Evolutionary conservation across 2,888 invertebrate genomes (phyloP).

Genomic region (Yponomeuta malinellus): DNA sequence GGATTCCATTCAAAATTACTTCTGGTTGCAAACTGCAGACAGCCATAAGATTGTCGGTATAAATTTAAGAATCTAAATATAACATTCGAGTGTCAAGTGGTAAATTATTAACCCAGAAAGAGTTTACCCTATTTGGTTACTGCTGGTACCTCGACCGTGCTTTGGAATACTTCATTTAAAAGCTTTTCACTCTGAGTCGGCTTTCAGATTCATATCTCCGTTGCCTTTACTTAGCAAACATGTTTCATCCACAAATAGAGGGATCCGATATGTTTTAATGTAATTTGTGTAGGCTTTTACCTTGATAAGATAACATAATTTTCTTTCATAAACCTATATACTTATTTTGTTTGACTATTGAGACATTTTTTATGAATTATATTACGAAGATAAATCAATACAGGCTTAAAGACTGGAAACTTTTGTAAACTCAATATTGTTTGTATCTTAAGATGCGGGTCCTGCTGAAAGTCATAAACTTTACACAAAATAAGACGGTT

Average conservation of each 20-base stretch:
- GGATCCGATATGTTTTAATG: background rate
- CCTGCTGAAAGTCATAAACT: no score
- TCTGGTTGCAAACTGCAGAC: no score
- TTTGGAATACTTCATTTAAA: conserved; percentile 49
- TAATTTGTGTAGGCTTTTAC: background rate
- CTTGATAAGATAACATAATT: background rate
- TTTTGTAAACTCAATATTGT: no score
- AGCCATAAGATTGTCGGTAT: no score
- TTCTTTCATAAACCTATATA: background rate
- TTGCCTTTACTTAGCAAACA: background rate
- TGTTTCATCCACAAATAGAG: background rate
- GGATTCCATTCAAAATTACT: no score
- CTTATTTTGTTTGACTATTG: conserved; percentile 5
- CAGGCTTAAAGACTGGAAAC: no score
- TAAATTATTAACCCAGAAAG: background rate
- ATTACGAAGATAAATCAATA: background rate
- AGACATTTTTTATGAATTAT: background rate
- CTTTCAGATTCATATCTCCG: background rate
- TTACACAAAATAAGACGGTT: no score
- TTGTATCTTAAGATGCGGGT: no score
- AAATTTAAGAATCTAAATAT: no score
- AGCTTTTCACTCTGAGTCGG: conserved; percentile 30
- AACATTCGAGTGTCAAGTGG: background rate
- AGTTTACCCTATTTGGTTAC: background rate
- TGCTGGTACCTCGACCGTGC: conserved; percentile 21